Percentiles rank a stretch among this genome's conserved stretches.
Evolutionary conservation across 1,140 invertebrate species (phyloP).

Genomic region (Drosophila oshimai): DNA sequence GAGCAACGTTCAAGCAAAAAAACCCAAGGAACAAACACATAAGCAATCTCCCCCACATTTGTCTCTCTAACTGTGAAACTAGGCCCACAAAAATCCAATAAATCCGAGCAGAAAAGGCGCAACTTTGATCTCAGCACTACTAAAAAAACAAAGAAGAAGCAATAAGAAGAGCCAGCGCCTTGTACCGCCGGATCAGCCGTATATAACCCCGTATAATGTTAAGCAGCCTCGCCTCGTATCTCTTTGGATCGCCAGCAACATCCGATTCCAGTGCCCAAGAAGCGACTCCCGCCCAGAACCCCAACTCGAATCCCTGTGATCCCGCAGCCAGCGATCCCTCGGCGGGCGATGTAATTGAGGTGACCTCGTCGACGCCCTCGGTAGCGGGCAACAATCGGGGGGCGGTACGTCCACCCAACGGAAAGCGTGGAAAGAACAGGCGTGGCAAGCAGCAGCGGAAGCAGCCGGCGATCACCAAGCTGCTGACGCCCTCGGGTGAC

Average conservation of each 20-base stretch:
- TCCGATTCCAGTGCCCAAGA: constrained; percentile 53
- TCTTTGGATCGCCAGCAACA: constrained; percentile 79
- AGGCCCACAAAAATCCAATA: constrained; percentile 7
- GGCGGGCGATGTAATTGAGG: constrained; percentile 75
- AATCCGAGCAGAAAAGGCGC: constrained; percentile 21
- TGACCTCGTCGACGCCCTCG: constrained; percentile 73
- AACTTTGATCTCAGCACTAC: constrained; percentile 61
- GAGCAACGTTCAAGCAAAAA: constrained; percentile 58
- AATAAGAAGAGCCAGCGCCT: constrained; percentile 37
- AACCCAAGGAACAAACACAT: constrained; percentile 60
- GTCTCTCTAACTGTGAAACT: constrained; percentile 48
- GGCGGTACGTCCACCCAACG: constrained; percentile 47
- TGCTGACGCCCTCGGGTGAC: constrained; percentile 54
- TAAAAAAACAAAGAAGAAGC: constrained; percentile 28
- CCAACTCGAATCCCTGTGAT: constrained; percentile 10
- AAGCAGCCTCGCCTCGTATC: constrained; percentile 80
- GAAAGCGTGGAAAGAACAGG: constrained; percentile 55
- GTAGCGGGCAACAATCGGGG: constrained; percentile 65
- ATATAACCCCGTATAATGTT: constrained; percentile 78
- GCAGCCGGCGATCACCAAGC: constrained; percentile 50
- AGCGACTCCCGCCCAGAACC: constrained; percentile 44
- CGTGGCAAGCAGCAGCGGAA: constrained; percentile 61
- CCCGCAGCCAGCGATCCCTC: constrained; percentile 26
- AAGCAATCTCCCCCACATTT: constrained; percentile 44
- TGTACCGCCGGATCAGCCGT: constrained; percentile 29